Evolutionary conservation across 2,888 invertebrate species (phyloP).

Genomic region (Litoditis marina): DNA sequence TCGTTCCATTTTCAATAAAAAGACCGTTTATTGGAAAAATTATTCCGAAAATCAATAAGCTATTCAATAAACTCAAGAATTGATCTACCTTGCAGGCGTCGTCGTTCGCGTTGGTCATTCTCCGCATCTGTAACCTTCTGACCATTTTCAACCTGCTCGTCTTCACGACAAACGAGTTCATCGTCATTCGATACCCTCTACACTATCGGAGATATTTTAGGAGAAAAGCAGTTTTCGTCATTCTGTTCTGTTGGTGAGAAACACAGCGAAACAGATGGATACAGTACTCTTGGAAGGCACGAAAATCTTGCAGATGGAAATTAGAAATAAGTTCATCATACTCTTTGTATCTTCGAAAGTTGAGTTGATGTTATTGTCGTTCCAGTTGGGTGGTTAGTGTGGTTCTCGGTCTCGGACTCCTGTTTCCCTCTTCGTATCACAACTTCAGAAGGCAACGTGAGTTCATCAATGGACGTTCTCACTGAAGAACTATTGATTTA

Average conservation of each 20-base stretch:
- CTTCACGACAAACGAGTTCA: constrained; percentile 60
- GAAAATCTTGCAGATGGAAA: too few relatives aligned
- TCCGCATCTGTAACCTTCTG: constrained; percentile 58
- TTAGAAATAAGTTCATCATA: too few relatives aligned
- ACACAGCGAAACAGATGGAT: not conserved
- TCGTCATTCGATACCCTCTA: constrained; percentile 59
- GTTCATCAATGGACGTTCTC: too few relatives aligned
- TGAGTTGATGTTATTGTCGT: not conserved
- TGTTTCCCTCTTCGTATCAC: constrained; percentile 27
- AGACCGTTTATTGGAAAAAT: too few relatives aligned
- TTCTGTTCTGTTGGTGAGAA: constrained; percentile 46
- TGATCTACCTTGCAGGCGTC: constrained; percentile 43
- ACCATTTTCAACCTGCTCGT: constrained; percentile 61
- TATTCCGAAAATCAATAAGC: too few relatives aligned
- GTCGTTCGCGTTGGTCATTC: constrained; percentile 50
- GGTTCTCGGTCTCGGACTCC: constrained; percentile 49
- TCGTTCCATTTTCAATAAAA: too few relatives aligned
- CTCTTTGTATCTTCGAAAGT: not conserved
- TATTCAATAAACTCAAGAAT: not conserved
- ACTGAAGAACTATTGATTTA: too few relatives aligned
- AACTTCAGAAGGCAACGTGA: not conserved
- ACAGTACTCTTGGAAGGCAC: not conserved
- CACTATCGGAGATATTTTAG: constrained; percentile 60
- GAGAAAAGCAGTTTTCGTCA: constrained; percentile 48
- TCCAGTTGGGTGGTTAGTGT: constrained; percentile 57